Conservation (phyloP, 2,113 vertebrate genomes). For the Ailuropoda melanoleuca region DNA sequence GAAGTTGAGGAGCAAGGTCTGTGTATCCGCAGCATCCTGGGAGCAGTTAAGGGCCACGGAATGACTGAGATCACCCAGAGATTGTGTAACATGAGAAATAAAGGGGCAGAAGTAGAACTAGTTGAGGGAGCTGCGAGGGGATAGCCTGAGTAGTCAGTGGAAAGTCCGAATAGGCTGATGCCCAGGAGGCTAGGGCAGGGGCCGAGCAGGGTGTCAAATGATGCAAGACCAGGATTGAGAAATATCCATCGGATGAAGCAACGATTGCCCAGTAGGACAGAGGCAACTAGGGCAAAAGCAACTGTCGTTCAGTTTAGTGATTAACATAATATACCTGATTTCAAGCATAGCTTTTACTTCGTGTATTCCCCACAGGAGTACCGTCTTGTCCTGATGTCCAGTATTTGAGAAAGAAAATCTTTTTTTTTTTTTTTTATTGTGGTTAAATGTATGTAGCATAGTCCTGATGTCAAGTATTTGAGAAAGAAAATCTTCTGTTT, state of each 20-base stretch:
- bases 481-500: not conserved
- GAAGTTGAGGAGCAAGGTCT: not conserved
- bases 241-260: not conserved
- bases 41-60: not conserved
- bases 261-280: not conserved
- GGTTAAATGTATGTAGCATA: not conserved
- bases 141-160: not conserved
- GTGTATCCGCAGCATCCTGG: not conserved
- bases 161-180: not conserved
- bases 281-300: not conserved
- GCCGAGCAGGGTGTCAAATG: not conserved
- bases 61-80: not conserved
- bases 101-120: not conserved
- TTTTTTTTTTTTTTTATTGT: not conserved
- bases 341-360: not conserved
- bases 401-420: slow-evolving; percentile 4
- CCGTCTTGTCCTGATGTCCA: not conserved
- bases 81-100: not conserved
- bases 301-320: not conserved
- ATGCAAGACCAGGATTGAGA: not conserved
- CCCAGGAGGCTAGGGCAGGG: not conserved
- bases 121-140: not conserved
- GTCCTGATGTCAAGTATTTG: not conserved
- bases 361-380: not conserved
- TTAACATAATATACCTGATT: not conserved